These are phyloP conservation scores for Cremastinae sp. DNA, from an alignment of 2,888 invertebrate genomes.

Conservation along the genomic window DNA sequence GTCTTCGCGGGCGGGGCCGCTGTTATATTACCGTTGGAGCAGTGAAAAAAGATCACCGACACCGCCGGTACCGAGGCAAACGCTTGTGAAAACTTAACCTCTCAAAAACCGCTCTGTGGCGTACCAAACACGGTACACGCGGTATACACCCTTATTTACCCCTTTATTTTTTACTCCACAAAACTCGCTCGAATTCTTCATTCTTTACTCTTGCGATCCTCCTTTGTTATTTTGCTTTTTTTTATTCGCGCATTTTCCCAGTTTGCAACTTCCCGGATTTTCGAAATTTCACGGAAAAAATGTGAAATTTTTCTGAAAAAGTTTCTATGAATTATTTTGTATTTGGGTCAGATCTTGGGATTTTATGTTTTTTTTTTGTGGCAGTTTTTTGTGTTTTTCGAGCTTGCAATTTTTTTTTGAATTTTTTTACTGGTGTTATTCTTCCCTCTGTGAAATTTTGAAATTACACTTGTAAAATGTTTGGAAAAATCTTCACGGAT, in stretches of 20 bases:
- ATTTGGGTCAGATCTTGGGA: too few species aligned
- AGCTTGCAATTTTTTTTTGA: too few species aligned
- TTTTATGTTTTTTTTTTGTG: conserved; percentile 26
- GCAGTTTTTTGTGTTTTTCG: conserved; percentile 8
- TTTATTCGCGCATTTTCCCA: conserved; percentile 20
- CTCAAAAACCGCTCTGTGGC: conserved; percentile 52
- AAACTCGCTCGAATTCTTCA: conserved; percentile 47
- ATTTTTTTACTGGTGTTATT: too few species aligned
- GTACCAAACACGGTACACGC: conserved; percentile 33
- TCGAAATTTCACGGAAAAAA: conserved; percentile 12
- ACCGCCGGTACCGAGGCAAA: conserved; percentile 24
- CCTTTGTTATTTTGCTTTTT: conserved; percentile 21
- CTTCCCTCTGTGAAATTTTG: too few species aligned
- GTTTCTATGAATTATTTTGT: too few species aligned
- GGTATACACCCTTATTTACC: conserved; percentile 60
- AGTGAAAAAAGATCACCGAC: conserved; percentile 52
- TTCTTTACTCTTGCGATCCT: conserved; percentile 44
- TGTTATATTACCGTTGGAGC: conserved; percentile 65
- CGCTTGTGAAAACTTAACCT: conserved; percentile 40
- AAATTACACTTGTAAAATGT: too few species aligned
- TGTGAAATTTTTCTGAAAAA: too few species aligned
- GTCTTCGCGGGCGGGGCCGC: conserved; percentile 46
- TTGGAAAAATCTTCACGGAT: too few species aligned
- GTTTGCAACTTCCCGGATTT: conserved; percentile 2
- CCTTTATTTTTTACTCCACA: conserved; percentile 31